Conservation (phyloP, 2,797 vertebrate species). For the Poliocrania exsul region DNA sequence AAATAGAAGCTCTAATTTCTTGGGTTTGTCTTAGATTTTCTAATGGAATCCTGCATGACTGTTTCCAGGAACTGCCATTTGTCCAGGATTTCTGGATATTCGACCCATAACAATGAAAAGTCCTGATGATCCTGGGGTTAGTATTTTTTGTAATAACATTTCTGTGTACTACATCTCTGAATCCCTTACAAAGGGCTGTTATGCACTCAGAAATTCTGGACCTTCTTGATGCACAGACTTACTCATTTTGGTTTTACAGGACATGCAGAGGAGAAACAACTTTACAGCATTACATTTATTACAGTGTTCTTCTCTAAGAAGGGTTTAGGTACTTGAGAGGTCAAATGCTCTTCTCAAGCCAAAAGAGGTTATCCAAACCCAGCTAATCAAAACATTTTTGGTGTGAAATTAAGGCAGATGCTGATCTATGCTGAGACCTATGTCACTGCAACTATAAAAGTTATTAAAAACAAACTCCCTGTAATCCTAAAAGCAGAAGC, state of each 20-base stretch:
- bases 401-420: neutral
- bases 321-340: neutral
- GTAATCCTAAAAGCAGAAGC: neutral
- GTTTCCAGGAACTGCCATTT: neutral
- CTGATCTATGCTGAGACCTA: neutral
- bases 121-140: neutral
- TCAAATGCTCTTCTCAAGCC: neutral
- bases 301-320: neutral
- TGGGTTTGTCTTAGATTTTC: neutral
- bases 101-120: accelerated
- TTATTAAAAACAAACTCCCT: neutral
- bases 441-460: neutral
- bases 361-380: neutral
- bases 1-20: neutral
- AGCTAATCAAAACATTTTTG: neutral
- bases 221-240: neutral
- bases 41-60: neutral
- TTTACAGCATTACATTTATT: neutral
- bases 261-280: neutral
- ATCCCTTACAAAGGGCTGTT: neutral
- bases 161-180: neutral
- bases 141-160: neutral
- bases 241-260: neutral
- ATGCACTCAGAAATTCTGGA: neutral
- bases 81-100: neutral